Conservation (phyloP, 1,140 invertebrate species). For the Branchinecta lynchi region DNA sequence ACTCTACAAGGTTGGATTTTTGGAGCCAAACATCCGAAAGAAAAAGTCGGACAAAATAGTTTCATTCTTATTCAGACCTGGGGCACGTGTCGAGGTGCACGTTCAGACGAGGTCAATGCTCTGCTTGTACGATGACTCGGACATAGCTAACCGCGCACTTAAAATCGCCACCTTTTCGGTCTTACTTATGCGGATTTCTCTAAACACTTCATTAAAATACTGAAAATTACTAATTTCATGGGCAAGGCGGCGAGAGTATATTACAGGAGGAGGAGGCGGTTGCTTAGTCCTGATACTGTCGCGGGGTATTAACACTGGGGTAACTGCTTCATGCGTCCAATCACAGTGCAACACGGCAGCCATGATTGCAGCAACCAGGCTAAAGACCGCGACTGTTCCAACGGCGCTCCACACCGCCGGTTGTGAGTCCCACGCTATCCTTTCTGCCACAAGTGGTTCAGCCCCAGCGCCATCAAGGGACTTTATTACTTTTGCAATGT, state of each 20-base stretch:
- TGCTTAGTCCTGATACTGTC: background rate
- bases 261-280: background rate
- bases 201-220: background rate
- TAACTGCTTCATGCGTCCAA: background rate
- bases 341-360: background rate
- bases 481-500: background rate
- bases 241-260: slow-evolving; percentile 1
- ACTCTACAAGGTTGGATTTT: too few relatives aligned
- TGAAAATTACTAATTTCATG: background rate
- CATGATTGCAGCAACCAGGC: background rate
- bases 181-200: background rate
- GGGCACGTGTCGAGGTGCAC: too few relatives aligned
- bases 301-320: background rate
- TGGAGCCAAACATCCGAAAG: too few relatives aligned
- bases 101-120: too few relatives aligned
- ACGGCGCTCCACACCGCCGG: background rate
- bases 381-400: background rate
- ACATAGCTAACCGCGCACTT: background rate
- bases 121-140: background rate
- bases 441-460: background rate
- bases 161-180: background rate
- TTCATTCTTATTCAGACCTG: too few relatives aligned
- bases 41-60: too few relatives aligned
- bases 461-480: background rate
- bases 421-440: background rate